Conservation (phyloP, 2,797 vertebrate species). For the Dallia pectoralis region DNA sequence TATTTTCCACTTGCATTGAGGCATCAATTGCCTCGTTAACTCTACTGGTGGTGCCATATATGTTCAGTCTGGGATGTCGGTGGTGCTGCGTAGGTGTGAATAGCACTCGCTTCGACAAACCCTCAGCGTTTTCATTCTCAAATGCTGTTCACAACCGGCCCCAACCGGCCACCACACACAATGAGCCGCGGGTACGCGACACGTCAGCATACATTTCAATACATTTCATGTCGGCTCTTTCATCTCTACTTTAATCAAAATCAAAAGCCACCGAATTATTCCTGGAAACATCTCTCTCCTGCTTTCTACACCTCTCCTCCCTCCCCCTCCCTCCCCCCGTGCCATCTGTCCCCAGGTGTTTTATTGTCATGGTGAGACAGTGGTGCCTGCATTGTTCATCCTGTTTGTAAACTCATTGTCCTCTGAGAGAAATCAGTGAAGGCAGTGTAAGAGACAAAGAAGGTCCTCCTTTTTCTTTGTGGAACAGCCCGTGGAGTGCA, state of each 20-base stretch:
- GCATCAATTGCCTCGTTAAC: conserved; percentile 32
- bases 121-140: not conserved
- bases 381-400: conserved; percentile 57
- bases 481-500: conserved; percentile 31
- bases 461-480: conserved; percentile 7
- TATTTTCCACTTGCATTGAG: not conserved
- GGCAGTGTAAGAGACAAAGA: not conserved
- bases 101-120: conserved; percentile 9
- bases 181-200: not conserved
- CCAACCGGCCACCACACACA: conserved; percentile 10
- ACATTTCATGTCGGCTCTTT: conserved; percentile 1
- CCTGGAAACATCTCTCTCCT: conserved; percentile 12
- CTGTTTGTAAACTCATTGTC: conserved; percentile 6
- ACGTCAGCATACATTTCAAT: not conserved
- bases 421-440: not conserved
- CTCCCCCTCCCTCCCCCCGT: too few species aligned
- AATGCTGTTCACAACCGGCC: conserved; percentile 10
- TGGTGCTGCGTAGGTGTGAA: not conserved
- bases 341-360: conserved; percentile 62
- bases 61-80: not conserved
- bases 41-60: conserved; percentile 18
- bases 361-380: conserved; percentile 63
- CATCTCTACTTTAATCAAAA: conserved; percentile 48
- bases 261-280: conserved; percentile 61
- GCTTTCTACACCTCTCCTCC: conserved; percentile 25